Conservation (phyloP, 2,888 invertebrate genomes). For the Abrostola triplasia region DNA sequence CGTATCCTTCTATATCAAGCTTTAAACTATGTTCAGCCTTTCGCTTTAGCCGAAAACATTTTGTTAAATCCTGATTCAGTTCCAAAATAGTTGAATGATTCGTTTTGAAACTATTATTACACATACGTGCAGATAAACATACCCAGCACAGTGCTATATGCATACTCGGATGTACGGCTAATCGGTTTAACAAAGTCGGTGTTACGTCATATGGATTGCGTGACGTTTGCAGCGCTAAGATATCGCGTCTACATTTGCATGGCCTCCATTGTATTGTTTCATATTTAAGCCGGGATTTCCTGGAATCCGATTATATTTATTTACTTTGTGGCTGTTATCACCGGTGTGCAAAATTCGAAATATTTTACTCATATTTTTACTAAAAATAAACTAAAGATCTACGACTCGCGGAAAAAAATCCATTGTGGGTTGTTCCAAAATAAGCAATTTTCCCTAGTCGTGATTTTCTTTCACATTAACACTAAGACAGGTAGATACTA, state of each 20-base stretch:
- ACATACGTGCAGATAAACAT: slow-evolving; percentile 39
- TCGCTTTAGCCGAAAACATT: not conserved
- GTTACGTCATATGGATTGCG: slow-evolving; percentile 12
- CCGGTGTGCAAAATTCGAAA: not conserved
- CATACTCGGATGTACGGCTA: slow-evolving; percentile 25
- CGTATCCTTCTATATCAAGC: not conserved
- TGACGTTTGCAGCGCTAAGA: slow-evolving; percentile 26
- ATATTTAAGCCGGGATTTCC: slow-evolving; percentile 12
- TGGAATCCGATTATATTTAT: not conserved
- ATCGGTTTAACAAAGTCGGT: slow-evolving; percentile 49
- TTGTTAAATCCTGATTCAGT: not conserved
- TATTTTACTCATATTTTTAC: no score
- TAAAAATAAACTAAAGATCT: no score
- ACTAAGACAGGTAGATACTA: no score
- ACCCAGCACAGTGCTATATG: slow-evolving; percentile 35
- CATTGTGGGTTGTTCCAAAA: no score
- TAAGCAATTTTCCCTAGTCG: no score
- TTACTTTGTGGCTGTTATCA: not conserved
- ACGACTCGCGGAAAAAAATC: no score
- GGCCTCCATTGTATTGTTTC: slow-evolving; percentile 26
- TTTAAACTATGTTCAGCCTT: not conserved
- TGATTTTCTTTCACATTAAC: no score
- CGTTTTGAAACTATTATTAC: slow-evolving; percentile 20
- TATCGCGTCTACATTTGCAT: slow-evolving; percentile 23
- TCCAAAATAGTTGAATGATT: not conserved